A percentile compares a stretch with the other conserved stretches of the same genome.
Evolutionary conservation across 1,140 invertebrate genomes (phyloP).

Genomic region (Pachypsylla venusta): DNA sequence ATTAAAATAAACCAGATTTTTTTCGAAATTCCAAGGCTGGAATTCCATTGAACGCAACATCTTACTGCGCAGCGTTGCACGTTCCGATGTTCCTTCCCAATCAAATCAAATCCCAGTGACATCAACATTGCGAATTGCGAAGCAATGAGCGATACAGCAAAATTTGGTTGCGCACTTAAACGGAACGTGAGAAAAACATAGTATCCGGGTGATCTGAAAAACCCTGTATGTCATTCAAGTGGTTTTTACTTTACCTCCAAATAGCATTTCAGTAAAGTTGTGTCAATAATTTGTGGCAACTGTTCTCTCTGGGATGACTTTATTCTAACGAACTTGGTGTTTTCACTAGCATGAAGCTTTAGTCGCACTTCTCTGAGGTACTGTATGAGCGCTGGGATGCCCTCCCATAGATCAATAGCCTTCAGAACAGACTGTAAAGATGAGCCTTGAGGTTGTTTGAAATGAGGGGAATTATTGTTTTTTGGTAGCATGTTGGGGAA

Average conservation of each 20-base stretch:
- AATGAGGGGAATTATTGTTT: constrained; percentile 36
- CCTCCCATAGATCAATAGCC: constrained; percentile 72
- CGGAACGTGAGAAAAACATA: too few species aligned
- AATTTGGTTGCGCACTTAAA: too few species aligned
- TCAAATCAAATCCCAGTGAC: too few species aligned
- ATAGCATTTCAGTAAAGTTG: constrained; percentile 91
- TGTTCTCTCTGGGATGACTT: constrained; percentile 32
- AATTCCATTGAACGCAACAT: too few species aligned
- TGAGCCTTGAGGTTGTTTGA: constrained; percentile 27
- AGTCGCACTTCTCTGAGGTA: constrained; percentile 64
- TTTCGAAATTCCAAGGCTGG: too few species aligned
- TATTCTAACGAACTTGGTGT: background rate
- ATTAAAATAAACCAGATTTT: too few species aligned
- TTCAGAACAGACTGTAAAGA: constrained; percentile 41
- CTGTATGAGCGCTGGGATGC: constrained; percentile 72
- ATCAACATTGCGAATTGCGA: too few species aligned
- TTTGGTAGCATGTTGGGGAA: constrained; percentile 79
- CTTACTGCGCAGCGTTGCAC: too few species aligned
- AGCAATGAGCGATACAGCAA: too few species aligned
- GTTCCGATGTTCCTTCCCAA: too few species aligned
- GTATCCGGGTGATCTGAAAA: too few species aligned
- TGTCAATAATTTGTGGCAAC: constrained; percentile 86
- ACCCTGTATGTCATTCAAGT: too few species aligned
- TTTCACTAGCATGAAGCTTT: constrained; percentile 17
- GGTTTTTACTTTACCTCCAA: constrained; percentile 64